Evolutionary conservation across 2,797 vertebrate genomes (phyloP), one percentile per base, ranked within the genome.

Genomic region (Nyctibius grandis): DNA sequence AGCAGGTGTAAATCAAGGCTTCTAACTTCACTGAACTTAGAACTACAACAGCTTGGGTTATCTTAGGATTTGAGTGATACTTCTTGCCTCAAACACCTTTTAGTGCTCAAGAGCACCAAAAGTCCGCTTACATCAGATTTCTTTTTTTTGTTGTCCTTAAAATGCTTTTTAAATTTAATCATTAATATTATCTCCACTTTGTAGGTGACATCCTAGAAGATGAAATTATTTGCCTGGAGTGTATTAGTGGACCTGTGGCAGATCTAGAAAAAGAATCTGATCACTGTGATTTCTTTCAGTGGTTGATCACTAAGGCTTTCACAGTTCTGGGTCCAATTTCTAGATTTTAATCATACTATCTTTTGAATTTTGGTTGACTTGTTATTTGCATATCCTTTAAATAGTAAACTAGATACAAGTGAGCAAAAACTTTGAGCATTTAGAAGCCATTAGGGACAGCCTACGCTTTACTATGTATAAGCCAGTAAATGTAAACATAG

Each of bases 401-500:
- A 91, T 82, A 92, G 78, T 77, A 70, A 82, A 67, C 68, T 77
- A 53, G 36, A 74, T 84, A 68, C 17, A 88, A 93, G 70, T 90
- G 61, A 88, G 61, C 69, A 93, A 73, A 91, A 60, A 22, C 76
- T 92, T 84, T 0, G 4, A 90, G 80, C 45, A 31, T 93, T 91
- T 80, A 90, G 34, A 73, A 88, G 56, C 47, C 65, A 95, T 93
- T 96, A 95, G 59, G 68, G 76, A 31, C 83, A 90, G 54, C 93
- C 96, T 91, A 93, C 74, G 2, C 77, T 87, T 90, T 79, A 57
- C 91, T 94, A 81, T 95, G 91, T 93, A 88, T 96, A 88, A 84
- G 36, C 15, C 67, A 47, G 80, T 36, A 80, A 76, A 88, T 69
- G 73, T 90, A 96, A 95, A 90, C 44, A 90, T 84, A 91, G 50